A percentile compares a stretch with the other conserved stretches of the same genome.
These are phyloP conservation scores for Cossypha dichroa DNA, from an alignment of 2,797 vertebrate genomes.

Conservation along the genomic window DNA sequence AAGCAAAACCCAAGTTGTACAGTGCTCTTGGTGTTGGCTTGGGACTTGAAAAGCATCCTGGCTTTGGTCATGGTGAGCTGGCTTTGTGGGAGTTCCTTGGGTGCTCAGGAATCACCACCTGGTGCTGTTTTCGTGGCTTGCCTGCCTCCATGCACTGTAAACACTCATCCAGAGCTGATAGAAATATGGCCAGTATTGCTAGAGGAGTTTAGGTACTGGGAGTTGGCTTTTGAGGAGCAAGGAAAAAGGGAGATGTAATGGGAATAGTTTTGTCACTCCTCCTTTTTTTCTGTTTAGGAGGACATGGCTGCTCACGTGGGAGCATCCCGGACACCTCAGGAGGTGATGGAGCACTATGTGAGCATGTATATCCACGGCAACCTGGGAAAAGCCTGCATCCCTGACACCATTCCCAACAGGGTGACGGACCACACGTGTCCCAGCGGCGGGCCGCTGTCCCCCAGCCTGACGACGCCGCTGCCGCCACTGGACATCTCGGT, in stretches of 20 bases:
- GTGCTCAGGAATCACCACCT: fast-evolving
- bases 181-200: fast-evolving
- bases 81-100: fast-evolving
- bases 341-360: conserved; percentile 98
- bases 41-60: neutral
- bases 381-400: conserved; percentile 97
- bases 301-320: conserved; percentile 97
- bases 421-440: conserved; percentile 98
- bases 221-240: neutral
- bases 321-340: conserved; percentile 90
- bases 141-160: fast-evolving
- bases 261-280: neutral
- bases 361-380: conserved; percentile 99
- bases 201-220: too few relatives aligned
- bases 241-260: neutral
- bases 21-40: fast-evolving
- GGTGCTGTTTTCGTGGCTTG: fast-evolving
- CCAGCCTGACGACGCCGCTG: conserved; percentile 92
- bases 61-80: too few relatives aligned
- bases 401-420: conserved; percentile 94
- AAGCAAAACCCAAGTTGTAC: fast-evolving
- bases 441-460: conserved; percentile 89
- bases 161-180: neutral
- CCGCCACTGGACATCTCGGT: conserved; percentile 90
- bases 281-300: conserved; percentile 79